A percentile compares a stretch with the other conserved stretches of the same genome.
Conservation (phyloP, 2,888 invertebrate genomes). For the Siphonodentalium dalli region DNA sequence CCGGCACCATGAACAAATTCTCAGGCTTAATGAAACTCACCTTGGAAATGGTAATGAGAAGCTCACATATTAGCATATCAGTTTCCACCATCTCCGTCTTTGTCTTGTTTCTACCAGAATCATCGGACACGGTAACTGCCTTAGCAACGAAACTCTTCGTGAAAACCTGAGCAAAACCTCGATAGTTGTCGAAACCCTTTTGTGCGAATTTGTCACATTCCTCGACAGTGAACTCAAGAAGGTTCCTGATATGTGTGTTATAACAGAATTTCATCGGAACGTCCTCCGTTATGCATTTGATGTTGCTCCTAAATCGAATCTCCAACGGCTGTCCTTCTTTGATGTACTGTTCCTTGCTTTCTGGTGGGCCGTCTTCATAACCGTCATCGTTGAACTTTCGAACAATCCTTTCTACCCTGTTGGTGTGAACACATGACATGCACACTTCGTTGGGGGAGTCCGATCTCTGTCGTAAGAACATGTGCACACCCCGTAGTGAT, state of each 20-base stretch:
- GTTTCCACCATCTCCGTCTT: conserved; percentile 38
- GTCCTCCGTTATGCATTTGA: conserved; percentile 31
- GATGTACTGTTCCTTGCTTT: conserved; percentile 43
- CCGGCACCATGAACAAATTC: no score
- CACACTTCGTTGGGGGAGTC: conserved; percentile 38
- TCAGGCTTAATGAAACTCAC: no score
- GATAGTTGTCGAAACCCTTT: conserved; percentile 51
- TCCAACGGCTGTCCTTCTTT: conserved; percentile 54
- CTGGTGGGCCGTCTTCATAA: conserved; percentile 48
- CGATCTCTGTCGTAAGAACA: conserved; percentile 48
- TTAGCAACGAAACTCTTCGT: conserved; percentile 37
- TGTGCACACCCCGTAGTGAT: conserved; percentile 37
- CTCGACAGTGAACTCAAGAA: conserved; percentile 39
- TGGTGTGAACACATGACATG: conserved; percentile 36
- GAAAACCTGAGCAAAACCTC: conserved; percentile 58
- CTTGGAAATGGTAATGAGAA: conserved; percentile 56
- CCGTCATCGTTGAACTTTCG: conserved; percentile 43
- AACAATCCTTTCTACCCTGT: conserved; percentile 37
- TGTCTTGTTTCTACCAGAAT: conserved; percentile 22
- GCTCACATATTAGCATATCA: conserved; percentile 42
- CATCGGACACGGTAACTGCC: conserved; percentile 22
- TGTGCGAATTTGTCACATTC: conserved; percentile 58
- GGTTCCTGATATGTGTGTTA: conserved; percentile 48
- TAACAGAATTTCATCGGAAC: conserved; percentile 35
- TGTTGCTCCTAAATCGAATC: conserved; percentile 56